These are phyloP conservation scores for Halcyon malimbica DNA, from an alignment of 2,113 vertebrate genomes.

Conservation along the genomic window DNA sequence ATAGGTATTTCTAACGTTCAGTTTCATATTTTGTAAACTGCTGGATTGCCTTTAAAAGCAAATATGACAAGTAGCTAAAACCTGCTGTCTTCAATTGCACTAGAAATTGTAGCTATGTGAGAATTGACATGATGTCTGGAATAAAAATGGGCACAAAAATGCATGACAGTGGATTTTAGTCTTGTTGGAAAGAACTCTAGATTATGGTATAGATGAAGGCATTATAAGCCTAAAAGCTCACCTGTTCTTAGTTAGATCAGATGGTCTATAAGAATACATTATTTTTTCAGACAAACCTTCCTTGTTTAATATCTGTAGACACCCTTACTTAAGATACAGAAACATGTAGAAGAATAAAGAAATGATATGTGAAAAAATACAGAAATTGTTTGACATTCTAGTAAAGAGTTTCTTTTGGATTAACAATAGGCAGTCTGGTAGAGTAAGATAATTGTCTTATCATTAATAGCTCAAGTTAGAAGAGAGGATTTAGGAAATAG, in stretches of 20 bases:
- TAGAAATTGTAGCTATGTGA: background rate
- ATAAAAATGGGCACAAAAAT: background rate
- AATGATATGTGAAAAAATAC: background rate
- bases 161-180: background rate
- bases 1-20: background rate
- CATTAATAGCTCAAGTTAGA: slow-evolving; percentile 24
- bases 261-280: background rate
- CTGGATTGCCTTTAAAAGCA: background rate
- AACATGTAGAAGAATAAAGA: background rate
- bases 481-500: slow-evolving; percentile 47
- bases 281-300: background rate
- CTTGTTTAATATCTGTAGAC: background rate
- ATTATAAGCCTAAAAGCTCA: background rate
- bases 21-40: background rate
- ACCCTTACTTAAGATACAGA: background rate
- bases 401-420: slow-evolving; percentile 1
- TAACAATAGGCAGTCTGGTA: background rate
- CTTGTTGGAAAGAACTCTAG: background rate
- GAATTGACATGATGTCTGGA: background rate
- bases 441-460: slow-evolving; percentile 46
- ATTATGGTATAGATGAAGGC: background rate
- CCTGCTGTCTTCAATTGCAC: background rate
- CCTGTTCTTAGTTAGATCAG: background rate
- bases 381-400: slow-evolving; percentile 19
- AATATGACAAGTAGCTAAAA: background rate